Evolutionary conservation across 2,113 vertebrate species (phyloP), one percentile per base, ranked within the genome.

Genomic region (Trogon surrucura): DNA sequence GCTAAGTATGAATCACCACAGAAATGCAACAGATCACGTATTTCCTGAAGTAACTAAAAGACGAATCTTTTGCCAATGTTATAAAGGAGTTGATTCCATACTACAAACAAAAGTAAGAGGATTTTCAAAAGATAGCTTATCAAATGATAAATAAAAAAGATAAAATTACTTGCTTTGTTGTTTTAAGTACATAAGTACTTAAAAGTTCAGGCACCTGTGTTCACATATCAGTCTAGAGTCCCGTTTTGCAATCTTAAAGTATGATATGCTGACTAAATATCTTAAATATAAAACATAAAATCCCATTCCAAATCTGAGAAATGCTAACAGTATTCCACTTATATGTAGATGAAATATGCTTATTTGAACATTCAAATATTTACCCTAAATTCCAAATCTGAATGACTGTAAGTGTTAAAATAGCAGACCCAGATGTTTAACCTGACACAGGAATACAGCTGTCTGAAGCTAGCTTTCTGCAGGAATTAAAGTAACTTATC

Each of bases 321-420:
- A 97, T 95, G 85, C 80, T 97, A 97, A 97, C 71, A 97, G 38
- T 94, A 89, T 96, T 97, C 95, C 50, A 97, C 96, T 98, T 94
- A 48, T 70, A 87, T 84, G 89, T 94, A 91, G 94, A 90, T 89
- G 79, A 97, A 98, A 97, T 96, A 82, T 92, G 65, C 69, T 91
- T 96, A 92, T 89, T 83, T 87, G 93, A 96, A 93, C 64, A 90
- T 94, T 96, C 91, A 98, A 97, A 97, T 97, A 98, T 98, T 98
- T 98, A 95, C 86, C 38, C 45, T 93, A 71, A 92, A 92, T 95
- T 96, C 86, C 96, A 96, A 15, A 75, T 97, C 58, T 86, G 79
- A 88, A 96, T 96, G 81, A 93, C 89, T 82, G 27, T 83, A 75
- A 11, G 4, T 80, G 44, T 70, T 96, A 89, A 95, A 95, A 80